Evolutionary conservation across 2,113 vertebrate species (phyloP).

Genomic region (Athene noctua): DNA sequence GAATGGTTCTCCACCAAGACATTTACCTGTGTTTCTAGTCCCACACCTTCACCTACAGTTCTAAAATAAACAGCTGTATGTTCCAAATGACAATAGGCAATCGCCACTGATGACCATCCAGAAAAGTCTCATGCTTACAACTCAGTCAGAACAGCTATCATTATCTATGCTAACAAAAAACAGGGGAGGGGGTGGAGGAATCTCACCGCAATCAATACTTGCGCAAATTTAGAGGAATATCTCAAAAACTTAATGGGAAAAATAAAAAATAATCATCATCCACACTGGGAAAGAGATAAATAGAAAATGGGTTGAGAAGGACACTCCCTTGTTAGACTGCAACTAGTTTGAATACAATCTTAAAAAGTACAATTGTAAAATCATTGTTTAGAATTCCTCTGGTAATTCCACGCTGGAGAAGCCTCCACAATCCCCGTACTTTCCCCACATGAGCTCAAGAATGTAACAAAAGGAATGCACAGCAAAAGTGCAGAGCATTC

Average conservation of each 20-base stretch:
- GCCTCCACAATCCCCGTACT: neutral
- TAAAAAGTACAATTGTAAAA: neutral
- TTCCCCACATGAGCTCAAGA: neutral
- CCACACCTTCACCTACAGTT: neutral
- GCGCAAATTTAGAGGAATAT: neutral
- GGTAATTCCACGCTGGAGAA: neutral
- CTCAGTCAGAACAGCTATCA: neutral
- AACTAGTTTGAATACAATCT: neutral
- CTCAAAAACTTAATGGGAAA: neutral
- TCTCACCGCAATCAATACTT: neutral
- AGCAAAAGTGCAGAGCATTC: neutral
- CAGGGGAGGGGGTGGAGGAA: too few relatives aligned
- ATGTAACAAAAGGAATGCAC: neutral
- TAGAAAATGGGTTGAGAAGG: neutral
- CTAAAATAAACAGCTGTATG: neutral
- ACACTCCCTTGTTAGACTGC: neutral
- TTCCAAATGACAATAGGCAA: neutral
- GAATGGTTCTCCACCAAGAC: neutral
- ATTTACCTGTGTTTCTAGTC: neutral
- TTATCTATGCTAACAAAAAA: neutral
- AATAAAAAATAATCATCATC: neutral
- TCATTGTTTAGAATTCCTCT: neutral
- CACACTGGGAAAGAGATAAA: neutral
- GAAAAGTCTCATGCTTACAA: neutral
- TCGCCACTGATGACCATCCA: neutral